Percentiles rank a stretch among this genome's conserved stretches.
Conservation (phyloP, 2,797 vertebrate species). For the Silurus lanzhouensis region DNA sequence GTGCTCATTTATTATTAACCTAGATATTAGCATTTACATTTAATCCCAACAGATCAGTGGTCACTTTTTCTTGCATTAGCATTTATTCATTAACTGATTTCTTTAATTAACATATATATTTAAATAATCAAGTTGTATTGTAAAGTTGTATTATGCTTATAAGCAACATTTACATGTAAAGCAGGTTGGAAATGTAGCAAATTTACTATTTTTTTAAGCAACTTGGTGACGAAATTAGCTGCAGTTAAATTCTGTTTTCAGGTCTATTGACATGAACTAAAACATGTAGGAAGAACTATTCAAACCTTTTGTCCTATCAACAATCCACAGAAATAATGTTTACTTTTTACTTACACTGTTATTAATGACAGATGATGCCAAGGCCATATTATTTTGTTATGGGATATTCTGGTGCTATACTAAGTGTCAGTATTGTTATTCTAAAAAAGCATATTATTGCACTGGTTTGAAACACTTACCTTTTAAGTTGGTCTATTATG, state of each 20-base stretch:
- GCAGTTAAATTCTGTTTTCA: not conserved
- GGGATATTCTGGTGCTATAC: not conserved
- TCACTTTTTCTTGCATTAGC: not conserved
- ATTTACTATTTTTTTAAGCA: not conserved
- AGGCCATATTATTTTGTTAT: not conserved
- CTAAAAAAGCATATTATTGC: not conserved
- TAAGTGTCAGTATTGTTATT: not conserved
- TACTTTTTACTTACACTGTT: not conserved
- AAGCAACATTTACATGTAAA: not conserved
- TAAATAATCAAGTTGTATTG: not conserved
- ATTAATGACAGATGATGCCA: not conserved
- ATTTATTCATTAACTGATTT: not conserved
- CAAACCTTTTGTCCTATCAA: no score
- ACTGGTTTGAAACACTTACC: slow-evolving; percentile 61
- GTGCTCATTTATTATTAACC: not conserved
- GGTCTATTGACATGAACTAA: not conserved
- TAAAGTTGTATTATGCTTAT: not conserved
- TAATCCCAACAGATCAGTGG: not conserved
- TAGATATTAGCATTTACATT: not conserved
- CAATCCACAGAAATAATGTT: not conserved
- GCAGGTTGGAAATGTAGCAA: not conserved
- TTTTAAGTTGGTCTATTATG: slow-evolving; percentile 79
- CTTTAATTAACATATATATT: not conserved
- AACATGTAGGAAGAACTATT: not conserved
- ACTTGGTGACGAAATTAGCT: not conserved